Evolutionary conservation across 2,797 vertebrate species (phyloP), one percentile per base, ranked within the genome.

Genomic region (Lagothrix lagotricha): DNA sequence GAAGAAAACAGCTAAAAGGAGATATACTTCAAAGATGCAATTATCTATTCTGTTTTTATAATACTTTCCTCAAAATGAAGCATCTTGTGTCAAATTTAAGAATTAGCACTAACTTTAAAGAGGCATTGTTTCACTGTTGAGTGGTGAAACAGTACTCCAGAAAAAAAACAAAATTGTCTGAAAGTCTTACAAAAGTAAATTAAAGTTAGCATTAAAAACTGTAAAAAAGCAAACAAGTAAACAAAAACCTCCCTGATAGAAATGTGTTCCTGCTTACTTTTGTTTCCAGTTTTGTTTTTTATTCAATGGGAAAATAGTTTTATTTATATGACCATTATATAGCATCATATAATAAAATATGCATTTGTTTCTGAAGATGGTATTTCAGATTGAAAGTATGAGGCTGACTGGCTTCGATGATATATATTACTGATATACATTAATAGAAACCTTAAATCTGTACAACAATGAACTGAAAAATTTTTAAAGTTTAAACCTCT

Each of bases 271-370:
- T 88, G 7, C 33, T 96, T 90, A 73, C n/a, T 96, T 86, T 77
- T 88, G 15, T 89, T 81, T 90, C 75, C 84, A 9, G 24, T 76
- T 96, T 83, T 54, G 39, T 36, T 96, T 94, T 81, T 73, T 30
- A 90, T 39, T 88, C 50, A 87, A 84, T 22, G 13, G 64, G 52
- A 76, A 93, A 91, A 95, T 44, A 86, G 39, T 80, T 58, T 67
- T 33, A n/a, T 67, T 67, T 67, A n/a, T 8, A 17, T 67, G 7
- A 67, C 75, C 67, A 85, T 97, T 97, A 94, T 84, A 94, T 93
- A 91, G 88, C 96, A 26, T 96, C 95, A 81, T 82, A 93, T 98
- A 98, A 97, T 98, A 98, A 97, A 58, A 94, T 20, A 96, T 39
- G 93, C n/a, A 97, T 96, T 98, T 98, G 94, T 94, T 97, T 89